Base-by-base conservation (phyloP, 2,888 invertebrate genomes). In the Apodemia zela region DNA sequence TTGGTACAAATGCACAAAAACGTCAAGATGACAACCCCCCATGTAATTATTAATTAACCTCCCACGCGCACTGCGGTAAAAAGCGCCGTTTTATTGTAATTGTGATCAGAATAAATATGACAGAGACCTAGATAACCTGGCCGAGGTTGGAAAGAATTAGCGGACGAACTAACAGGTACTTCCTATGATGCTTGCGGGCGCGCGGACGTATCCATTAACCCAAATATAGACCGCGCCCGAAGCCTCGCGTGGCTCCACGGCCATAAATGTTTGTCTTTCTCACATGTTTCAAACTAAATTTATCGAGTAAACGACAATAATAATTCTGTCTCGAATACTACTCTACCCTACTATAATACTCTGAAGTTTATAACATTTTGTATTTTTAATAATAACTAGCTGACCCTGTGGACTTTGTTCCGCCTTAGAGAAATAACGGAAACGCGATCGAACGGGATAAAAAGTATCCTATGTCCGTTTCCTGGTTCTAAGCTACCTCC, bases 151-250 rank as follows among this genome's bases (percentile, higher is more conserved):
- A 62, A 59, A 64, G 65, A 68, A 69, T 68, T 73, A 75, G 76
- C 84, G 79, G 74, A 75, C 75, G 75, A 77, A 73, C 87, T 86
- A 89, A 87, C 89, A 84, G 87, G 85, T 87, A 90, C 90, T 88
- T 90, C 90, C 90, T 81, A 87, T 87, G 79, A 74, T 80, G 79
- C 78, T 78, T 75, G 76, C 84, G 76, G 78, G 75, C 64, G 81
- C 78, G 83, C 89, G 91, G 91, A 90, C 89, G 89, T 87, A 88
- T 87, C 90, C 84, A 91, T 90, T 91, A 89, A 90, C 91, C 91
- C 89, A 90, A 89, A 91, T 90, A 88, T 87, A 90, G 85, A 85
- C 89, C 89, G 78, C 89, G 82, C 88, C 89, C 85, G 84, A 79
- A 77, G 75, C 75, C 79, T 82, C 77, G 80, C 85, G 79, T 79